A percentile compares a stretch with the other conserved stretches of the same genome.
phyloP scores from a whole-genome alignment of 1,140 invertebrate genomes.

The Planococcus citri region DNA sequence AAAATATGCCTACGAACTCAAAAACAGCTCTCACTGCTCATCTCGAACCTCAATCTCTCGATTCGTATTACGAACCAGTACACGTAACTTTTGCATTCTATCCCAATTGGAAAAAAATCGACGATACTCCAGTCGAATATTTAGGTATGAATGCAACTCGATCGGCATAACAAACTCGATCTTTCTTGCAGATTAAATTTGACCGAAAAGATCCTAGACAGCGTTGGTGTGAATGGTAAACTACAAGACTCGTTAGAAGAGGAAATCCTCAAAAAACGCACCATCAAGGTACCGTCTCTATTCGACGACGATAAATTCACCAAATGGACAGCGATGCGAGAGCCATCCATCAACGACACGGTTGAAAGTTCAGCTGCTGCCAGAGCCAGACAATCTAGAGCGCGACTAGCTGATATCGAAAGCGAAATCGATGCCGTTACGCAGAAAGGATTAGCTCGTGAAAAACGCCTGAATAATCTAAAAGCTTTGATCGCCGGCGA shows the following conservation, averaged over 20 bases:
- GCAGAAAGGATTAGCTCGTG: slow-evolving; percentile 41
- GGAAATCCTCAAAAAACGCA: slow-evolving; percentile 24
- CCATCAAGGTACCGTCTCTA: slow-evolving; percentile 7
- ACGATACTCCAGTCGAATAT: no score
- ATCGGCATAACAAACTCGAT: not conserved
- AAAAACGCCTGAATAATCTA: slow-evolving; percentile 42
- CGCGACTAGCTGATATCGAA: slow-evolving; percentile 44
- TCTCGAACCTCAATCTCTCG: no score
- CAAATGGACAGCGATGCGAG: slow-evolving; percentile 42
- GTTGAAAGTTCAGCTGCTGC: slow-evolving; percentile 30
- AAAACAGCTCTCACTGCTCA: no score
- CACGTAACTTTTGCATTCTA: no score
- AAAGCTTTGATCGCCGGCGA: slow-evolving; percentile 42
- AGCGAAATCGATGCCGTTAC: slow-evolving; percentile 45
- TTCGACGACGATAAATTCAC: slow-evolving; percentile 24
- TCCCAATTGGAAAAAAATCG: no score
- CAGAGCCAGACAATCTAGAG: slow-evolving; percentile 36
- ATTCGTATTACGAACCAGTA: no score
- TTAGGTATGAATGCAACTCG: no score
- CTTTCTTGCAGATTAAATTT: slow-evolving; percentile 24
- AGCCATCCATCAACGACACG: slow-evolving; percentile 31
- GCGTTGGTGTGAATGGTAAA: slow-evolving; percentile 39
- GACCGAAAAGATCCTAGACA: slow-evolving; percentile 45
- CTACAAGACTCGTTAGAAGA: slow-evolving; percentile 28
- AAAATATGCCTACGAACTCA: no score